Base-by-base conservation (phyloP, 2,888 invertebrate species). In the Atethmia centrago region DNA sequence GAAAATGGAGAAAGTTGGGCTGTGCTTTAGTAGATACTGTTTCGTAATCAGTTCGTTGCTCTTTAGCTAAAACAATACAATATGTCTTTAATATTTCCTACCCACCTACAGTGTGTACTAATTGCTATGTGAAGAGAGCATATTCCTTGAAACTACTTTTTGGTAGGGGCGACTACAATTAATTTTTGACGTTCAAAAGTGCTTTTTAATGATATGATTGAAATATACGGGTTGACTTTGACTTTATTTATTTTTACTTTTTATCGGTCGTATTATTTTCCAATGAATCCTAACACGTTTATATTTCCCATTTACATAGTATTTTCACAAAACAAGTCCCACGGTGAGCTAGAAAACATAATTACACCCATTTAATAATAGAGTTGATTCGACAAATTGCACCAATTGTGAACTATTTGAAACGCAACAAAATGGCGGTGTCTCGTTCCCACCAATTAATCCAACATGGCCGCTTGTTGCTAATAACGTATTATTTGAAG, bases 361-460 rank as follows among this genome's bases (percentile, higher is more conserved):
- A 67, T 71, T 69, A 69, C 31, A 55, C 28, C 36, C 31, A 31
- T 78, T 40, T 77, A 82, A 74, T 79, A 75, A 65, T 45, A 66
- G 51, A 59, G 64, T 66, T 74, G 42, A 77, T 79, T 72, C 66
- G 58, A 58, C 74, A 76, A 85, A 85, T 85, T 79, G 79, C 76
- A 71, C 68, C 82, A 85, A 82, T 87, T 83, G 80, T 77, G 28
- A 74, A 78, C 83, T 78, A 83, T 80, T 82, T 85, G n/a, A 80
- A 73, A 77, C 71, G 74, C 25, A 67, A 82, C 79, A 85, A 87
- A 83, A 85, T 80, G 87, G 74, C 79, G 58, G 77, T 55, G 63
- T 75, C 62, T 70, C 65, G 53, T 80, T 80, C 86, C 71, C 79
- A 74, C 75, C 79, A 87, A 85, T 87, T 87, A 76, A 62, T 63